Evolutionary conservation across 2,888 invertebrate genomes (phyloP).

Genomic region (Epistrophe eligans): DNA sequence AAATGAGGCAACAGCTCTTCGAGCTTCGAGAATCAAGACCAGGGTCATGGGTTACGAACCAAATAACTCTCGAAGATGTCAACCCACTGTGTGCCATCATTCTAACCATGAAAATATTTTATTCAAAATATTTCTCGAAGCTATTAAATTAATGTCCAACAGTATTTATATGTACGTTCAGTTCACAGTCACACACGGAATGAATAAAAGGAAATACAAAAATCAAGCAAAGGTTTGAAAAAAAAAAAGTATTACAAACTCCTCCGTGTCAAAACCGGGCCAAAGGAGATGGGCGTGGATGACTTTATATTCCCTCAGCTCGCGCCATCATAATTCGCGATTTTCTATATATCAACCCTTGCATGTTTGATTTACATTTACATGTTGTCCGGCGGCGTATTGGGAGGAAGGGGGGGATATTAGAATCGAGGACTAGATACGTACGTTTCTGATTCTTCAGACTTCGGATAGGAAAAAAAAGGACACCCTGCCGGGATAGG

Average conservation of each 20-base stretch:
- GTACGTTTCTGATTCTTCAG: slow-evolving; percentile 42
- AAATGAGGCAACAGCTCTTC: slow-evolving; percentile 51
- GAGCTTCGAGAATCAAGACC: slow-evolving; percentile 27
- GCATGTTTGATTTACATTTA: slow-evolving; percentile 84
- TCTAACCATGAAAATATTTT: slow-evolving; percentile 60
- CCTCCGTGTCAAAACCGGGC: slow-evolving; percentile 28
- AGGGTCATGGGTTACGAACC: slow-evolving; percentile 68
- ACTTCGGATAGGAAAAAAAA: background rate
- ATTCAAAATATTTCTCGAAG: slow-evolving; percentile 69
- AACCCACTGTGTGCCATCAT: slow-evolving; percentile 44
- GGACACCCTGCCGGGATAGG: slow-evolving; percentile 58
- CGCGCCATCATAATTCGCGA: slow-evolving; percentile 79
- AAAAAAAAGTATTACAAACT: slow-evolving; percentile 4
- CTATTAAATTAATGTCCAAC: slow-evolving; percentile 72
- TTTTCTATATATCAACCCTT: slow-evolving; percentile 82
- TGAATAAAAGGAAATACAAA: slow-evolving; percentile 19
- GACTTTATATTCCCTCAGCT: slow-evolving; percentile 70
- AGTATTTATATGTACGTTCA: slow-evolving; percentile 38
- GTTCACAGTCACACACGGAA: slow-evolving; percentile 67
- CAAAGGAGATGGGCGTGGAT: slow-evolving; percentile 71
- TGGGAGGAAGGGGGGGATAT: slow-evolving; percentile 35
- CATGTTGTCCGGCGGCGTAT: slow-evolving; percentile 79
- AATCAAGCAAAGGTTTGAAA: slow-evolving; percentile 21
- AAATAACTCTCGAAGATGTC: slow-evolving; percentile 56
- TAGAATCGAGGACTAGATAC: slow-evolving; percentile 55